Conservation (phyloP, 2,113 vertebrate species). For the Rana temporaria region DNA sequence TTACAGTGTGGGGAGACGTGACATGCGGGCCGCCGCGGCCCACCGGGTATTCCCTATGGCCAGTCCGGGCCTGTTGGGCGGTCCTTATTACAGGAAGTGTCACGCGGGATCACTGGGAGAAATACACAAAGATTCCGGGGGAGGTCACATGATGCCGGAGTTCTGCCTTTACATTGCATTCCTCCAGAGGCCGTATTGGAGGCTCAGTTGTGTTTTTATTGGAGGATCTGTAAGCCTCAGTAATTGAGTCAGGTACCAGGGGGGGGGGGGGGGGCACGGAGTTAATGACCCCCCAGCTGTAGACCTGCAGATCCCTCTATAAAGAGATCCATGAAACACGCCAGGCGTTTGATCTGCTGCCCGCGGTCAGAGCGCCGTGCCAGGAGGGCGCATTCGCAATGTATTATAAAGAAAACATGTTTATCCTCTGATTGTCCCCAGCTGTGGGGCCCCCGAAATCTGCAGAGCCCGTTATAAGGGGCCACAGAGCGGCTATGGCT, state of each 20-base stretch:
- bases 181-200: no score
- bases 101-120: no score
- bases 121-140: no score
- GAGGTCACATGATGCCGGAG: no score
- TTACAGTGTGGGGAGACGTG: no score
- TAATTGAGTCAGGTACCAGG: background rate
- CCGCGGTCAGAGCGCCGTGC: background rate
- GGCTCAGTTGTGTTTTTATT: no score
- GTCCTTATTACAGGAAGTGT: no score
- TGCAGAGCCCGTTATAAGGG: background rate
- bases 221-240: no score
- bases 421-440: conserved; percentile 13
- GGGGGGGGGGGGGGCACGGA: background rate
- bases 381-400: conserved; percentile 18
- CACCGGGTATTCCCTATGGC: no score
- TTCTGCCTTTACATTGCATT: no score
- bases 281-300: background rate
- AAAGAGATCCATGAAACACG: background rate
- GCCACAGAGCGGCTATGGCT: conserved; percentile 12
- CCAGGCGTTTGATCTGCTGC: background rate
- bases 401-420: conserved; percentile 6
- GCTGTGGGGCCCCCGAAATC: background rate
- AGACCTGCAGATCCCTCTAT: background rate
- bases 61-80: no score
- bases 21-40: no score